Evolutionary conservation across 2,888 invertebrate species (phyloP), one percentile per base, ranked within the genome.

Genomic region (Zootermopsis nevadensis): DNA sequence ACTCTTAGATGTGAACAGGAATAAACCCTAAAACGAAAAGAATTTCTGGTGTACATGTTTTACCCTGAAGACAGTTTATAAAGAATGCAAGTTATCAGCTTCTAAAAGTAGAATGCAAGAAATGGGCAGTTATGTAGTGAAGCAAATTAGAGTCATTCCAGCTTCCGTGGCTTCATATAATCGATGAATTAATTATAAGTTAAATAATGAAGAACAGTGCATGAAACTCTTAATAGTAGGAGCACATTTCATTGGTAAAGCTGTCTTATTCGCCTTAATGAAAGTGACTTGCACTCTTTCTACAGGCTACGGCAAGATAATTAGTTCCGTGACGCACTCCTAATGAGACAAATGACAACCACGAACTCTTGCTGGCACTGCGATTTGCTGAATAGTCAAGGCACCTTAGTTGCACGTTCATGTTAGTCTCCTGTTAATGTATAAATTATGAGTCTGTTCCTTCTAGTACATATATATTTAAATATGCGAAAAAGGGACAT

Each of bases 331-430:
- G 77, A 77, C 77, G 77, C 48, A 77, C 53, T 77, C 10, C 55
- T 55, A 77, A 77, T 77, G 77, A 77, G 77, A 77, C 77, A 77
- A 55, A 77, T 55, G 77, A 77, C 77, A 77, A 53, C 77, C 33
- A 55, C 77, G 48, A 55, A 22, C 31, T 31, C 53, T n/a, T 24
- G 53, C 55, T 24, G 30, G 55, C 53, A 6, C 53, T 55, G 31
- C 27, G 60, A 8, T n/a, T 10, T 3, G 33, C 33, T 33, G 33
- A 33, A 69, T 30, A 33, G 33, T 6, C 3, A 30, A 30, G 33
- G 2, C 30, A 31, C 3, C 24, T 4, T 69, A 69, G 19, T 69
- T 69, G 69, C 33, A 31, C 22, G 22, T 33, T 1, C 69, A 31
- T 12, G 33, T 69, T 6, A 31, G 30, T 69, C 69, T 33, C 33